Conservation (phyloP, 1,140 invertebrate species). For the Ceratina calcarata region DNA sequence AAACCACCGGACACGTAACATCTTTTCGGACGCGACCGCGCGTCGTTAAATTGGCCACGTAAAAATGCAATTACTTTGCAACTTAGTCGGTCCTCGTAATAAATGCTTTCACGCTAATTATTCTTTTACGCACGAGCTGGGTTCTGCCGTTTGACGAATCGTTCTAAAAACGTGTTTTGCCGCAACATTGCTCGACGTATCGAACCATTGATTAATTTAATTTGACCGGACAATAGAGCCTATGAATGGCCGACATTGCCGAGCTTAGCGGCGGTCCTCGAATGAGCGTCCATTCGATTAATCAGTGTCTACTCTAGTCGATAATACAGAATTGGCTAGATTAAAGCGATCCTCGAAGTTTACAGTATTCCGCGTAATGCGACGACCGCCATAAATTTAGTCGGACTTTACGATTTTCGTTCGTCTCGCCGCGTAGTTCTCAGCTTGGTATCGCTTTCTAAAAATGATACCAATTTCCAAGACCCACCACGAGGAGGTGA, state of each 20-base stretch:
- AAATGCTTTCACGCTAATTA: neutral
- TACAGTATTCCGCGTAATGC: slow-evolving; percentile 1
- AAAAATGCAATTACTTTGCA: slow-evolving; percentile 25
- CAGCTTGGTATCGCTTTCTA: neutral
- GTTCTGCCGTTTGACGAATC: no score
- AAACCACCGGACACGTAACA: slow-evolving; percentile 44
- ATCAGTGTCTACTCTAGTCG: slow-evolving; percentile 35
- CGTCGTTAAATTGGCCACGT: slow-evolving; percentile 3
- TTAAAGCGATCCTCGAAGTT: slow-evolving; percentile 31
- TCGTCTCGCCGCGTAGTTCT: neutral
- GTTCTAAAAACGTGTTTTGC: no score
- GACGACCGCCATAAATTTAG: no score
- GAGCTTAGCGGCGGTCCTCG: slow-evolving; percentile 42
- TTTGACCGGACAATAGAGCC: slow-evolving; percentile 9
- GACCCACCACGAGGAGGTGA: no score
- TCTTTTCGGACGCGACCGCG: slow-evolving; percentile 15
- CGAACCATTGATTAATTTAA: slow-evolving; percentile 27
- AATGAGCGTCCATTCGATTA: slow-evolving; percentile 48
- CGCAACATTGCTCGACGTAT: no score
- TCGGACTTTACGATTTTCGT: neutral
- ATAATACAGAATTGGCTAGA: slow-evolving; percentile 33
- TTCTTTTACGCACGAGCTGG: neutral
- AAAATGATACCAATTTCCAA: no score
- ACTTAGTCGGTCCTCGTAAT: neutral
- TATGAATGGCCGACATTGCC: slow-evolving; percentile 36